Base-by-base conservation (phyloP, 2,113 vertebrate genomes). In the Tamias sibiricus region DNA sequence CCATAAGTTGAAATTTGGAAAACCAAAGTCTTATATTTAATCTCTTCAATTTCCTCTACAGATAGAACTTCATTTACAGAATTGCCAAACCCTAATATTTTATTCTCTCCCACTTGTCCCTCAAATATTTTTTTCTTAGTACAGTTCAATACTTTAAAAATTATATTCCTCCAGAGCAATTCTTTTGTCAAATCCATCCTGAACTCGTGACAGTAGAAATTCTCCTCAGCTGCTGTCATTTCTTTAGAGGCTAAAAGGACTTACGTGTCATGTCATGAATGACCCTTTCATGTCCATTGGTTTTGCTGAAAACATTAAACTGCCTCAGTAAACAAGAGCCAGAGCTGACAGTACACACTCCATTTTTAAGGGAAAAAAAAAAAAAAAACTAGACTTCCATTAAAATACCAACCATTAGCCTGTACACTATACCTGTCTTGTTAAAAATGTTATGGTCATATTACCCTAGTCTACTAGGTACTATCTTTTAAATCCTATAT, bases 71-170 rank as follows among this genome's bases (percentile, higher is more conserved):
- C n/a, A 22, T 28, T 37, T 80, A 47, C 20, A 24, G 8, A 88
- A 77, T 47, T 75, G 49, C 17, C 79, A 95, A 49, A 77, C 13
- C 16, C 24, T 79, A 76, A n/a, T 87, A 81, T 59, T 95, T 95
- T 54, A 74, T 83, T 66, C 32, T 52, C 52, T n/a, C 77, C 68
- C 28, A 74, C 54, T 95, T 95, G 59, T 75, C 17, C 12, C 68
- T 95, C 90, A 91, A 79, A 35, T 75, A 44, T 79, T 87, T 95
- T 75, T 59, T 90, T 85, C 42, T 82, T 62, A 59, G 69, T 44
- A 64, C 35, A 74, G 40, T 74, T 96, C 80, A 64, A 57, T 96
- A 8, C 47, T 97, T 92, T 54, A 52, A 91, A 96, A 91, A 94
- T 74, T 44, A 3, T 37, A 44, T 95, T 96, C 83, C 90, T 92